Base-by-base conservation (phyloP, 2,797 vertebrate species). In the Loris lydekkerianus region DNA sequence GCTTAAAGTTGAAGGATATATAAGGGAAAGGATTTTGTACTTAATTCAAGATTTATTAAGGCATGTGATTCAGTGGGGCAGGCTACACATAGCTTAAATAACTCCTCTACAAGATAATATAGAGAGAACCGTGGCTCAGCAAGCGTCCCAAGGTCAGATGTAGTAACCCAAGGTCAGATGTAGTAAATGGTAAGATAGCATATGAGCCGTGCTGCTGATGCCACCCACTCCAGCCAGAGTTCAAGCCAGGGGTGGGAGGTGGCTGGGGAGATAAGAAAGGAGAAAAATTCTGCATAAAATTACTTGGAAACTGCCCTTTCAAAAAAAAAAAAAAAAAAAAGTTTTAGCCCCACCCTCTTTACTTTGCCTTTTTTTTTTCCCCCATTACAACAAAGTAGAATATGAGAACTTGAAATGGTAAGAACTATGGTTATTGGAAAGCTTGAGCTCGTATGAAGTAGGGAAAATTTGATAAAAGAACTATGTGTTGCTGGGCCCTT, bases 121-220 rank as follows among this genome's bases (percentile, higher is more conserved):
- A 63, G 69, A 90, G 14, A 56, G 27, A 86, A 81, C 27, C 31
- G 65, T 77, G 88, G 58, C 23, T 69, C 40, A 97, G 49, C 84
- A 14, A 84, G 2, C 29, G 67, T 20, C 29, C 58, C 43, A 56
- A n/a, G 20, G 70, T 85, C n/a, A 46, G 70, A 10, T 11, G 46
- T 63, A 95, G 40, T 63, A 85, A 76, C 29, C 58, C 43, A 56
- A n/a, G 20, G 70, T 85, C n/a, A 46, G 70, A 10, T 11, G 46
- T 63, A 95, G 40, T 63, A 85, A 76, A 43, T 49, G 46, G 21
- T n/a, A 21, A 85, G 20, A 29, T 2, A 11, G 40, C 14, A 11
- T 21, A 63, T 92, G 27, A 75, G 20, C 43, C n/a, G 99, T 29
- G 98, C 99, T 97, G 98, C 99, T 0, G 98, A 99, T 93, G 77